phyloP scores from a whole-genome alignment of 53 echinoderm and acorn worm species.

The Paelopatides confundens region DNA sequence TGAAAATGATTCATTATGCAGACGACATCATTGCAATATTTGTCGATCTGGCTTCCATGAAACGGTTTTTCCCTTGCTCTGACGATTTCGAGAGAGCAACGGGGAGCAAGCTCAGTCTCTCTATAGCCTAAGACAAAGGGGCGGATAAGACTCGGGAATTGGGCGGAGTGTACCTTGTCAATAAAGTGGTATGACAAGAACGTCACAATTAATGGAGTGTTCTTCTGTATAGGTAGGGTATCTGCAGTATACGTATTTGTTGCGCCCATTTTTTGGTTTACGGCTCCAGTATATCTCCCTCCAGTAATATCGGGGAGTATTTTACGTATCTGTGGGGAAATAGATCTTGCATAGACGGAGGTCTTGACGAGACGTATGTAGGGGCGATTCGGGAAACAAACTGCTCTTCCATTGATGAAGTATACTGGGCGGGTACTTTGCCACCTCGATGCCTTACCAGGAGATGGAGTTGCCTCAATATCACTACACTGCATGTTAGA shows the following conservation, averaged over 20 bases:
- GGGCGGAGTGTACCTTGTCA: background rate
- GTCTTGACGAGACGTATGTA: background rate
- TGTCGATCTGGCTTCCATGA: background rate
- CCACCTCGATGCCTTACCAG: too few species aligned
- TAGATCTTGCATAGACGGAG: background rate
- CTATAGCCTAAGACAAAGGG: constrained; percentile 19
- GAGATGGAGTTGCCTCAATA: too few species aligned
- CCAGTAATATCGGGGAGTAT: too few species aligned
- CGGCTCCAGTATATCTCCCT: background rate
- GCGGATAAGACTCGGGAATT: background rate
- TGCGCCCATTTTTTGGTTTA: background rate
- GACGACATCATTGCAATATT: constrained; percentile 53
- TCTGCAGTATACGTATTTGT: background rate
- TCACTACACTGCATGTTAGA: too few species aligned
- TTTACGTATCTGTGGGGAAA: background rate
- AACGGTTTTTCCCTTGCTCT: background rate
- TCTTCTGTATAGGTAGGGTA: background rate
- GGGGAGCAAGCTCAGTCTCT: background rate
- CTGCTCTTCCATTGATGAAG: too few species aligned
- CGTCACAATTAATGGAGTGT: background rate
- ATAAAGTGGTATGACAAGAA: background rate
- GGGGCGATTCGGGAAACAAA: background rate
- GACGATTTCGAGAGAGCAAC: constrained; percentile 1
- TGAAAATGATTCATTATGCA: constrained; percentile 45
- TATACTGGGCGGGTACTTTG: too few species aligned